Evolutionary conservation across 2,797 vertebrate genomes (phyloP).

Genomic region (Hemibagrus guttatus): DNA sequence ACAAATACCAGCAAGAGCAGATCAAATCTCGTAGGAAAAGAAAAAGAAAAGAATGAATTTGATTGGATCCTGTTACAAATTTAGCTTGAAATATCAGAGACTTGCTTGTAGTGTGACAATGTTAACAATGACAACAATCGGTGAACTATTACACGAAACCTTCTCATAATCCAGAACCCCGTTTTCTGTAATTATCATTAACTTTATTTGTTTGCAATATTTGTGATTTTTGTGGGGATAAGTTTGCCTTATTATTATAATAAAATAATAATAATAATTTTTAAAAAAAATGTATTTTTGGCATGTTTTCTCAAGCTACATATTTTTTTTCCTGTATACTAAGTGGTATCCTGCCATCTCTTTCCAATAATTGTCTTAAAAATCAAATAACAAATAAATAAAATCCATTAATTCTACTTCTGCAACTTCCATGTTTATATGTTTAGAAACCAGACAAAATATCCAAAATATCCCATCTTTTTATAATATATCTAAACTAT

Average conservation of each 20-base stretch:
- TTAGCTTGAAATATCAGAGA: background rate
- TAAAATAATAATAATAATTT: no score
- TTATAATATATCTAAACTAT: background rate
- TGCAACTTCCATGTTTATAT: background rate
- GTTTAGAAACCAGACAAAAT: background rate
- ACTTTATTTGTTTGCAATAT: background rate
- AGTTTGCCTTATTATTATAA: background rate
- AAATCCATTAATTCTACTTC: background rate
- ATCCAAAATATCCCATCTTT: background rate
- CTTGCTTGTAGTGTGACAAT: background rate
- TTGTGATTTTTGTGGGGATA: background rate
- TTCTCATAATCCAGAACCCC: background rate
- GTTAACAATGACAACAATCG: background rate
- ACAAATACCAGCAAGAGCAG: background rate
- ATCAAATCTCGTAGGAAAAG: background rate
- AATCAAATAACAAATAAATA: background rate
- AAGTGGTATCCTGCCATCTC: background rate
- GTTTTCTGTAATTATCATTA: background rate
- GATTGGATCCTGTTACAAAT: background rate
- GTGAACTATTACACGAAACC: background rate
- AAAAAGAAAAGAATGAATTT: background rate
- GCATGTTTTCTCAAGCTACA: background rate
- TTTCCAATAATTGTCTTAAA: background rate
- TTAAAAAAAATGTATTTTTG: background rate
- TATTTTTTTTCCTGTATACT: background rate